phyloP scores from a whole-genome alignment of 2,888 invertebrate species.

The Leuctra nigra region DNA sequence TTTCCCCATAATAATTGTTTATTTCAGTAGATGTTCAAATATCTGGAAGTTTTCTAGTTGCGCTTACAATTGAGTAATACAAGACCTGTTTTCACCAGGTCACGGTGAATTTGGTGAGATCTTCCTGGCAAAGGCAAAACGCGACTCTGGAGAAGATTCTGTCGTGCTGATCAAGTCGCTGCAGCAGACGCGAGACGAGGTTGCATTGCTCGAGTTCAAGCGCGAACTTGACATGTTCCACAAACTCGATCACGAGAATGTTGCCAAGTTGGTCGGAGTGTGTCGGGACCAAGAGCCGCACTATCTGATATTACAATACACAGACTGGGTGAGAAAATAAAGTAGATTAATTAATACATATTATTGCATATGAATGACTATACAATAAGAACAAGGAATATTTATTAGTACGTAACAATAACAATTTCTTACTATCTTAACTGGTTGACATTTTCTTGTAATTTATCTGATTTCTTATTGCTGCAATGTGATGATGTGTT shows the following conservation, averaged over 20 bases:
- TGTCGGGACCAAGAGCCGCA: constrained; percentile 82
- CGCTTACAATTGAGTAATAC: no score
- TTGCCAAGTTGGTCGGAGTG: constrained; percentile 71
- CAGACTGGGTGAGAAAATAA: constrained; percentile 73
- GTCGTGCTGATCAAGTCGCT: constrained; percentile 70
- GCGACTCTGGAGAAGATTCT: constrained; percentile 40
- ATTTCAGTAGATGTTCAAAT: no score
- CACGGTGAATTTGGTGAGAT: constrained; percentile 92
- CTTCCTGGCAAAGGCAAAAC: constrained; percentile 61
- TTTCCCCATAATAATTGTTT: no score
- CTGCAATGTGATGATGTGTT: constrained; percentile 33
- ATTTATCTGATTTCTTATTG: constrained; percentile 14
- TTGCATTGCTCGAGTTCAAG: constrained; percentile 72
- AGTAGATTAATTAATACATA: not conserved
- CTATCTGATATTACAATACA: constrained; percentile 82
- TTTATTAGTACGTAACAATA: no score
- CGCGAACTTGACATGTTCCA: constrained; percentile 82
- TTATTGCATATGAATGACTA: not conserved
- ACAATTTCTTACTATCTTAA: no score
- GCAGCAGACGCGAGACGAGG: constrained; percentile 70
- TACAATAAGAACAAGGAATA: constrained; percentile 3
- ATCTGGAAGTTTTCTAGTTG: no score
- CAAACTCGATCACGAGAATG: constrained; percentile 73
- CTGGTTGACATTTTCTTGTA: no score
- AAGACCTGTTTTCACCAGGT: constrained; percentile 45